phyloP scores from a whole-genome alignment of 2,888 invertebrate species.

The Zeuzera pyrina region DNA sequence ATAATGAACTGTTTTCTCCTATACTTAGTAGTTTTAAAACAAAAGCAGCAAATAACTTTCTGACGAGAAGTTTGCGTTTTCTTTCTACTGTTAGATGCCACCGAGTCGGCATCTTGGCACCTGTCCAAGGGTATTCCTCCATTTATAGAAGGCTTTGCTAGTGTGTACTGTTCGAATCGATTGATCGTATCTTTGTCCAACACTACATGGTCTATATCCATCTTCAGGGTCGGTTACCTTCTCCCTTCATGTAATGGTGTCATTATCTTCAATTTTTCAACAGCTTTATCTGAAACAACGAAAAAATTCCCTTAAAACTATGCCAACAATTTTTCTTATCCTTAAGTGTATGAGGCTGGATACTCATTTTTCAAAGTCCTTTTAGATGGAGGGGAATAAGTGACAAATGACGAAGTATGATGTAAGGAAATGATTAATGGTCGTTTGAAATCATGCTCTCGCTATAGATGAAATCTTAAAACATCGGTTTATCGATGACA shows the following conservation, averaged over 20 bases:
- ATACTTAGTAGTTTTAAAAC: constrained; percentile 70
- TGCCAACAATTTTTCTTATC: constrained; percentile 15
- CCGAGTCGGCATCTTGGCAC: constrained; percentile 68
- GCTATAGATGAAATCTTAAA: constrained; percentile 5
- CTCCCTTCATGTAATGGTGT: constrained; percentile 36
- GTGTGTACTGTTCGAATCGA: constrained; percentile 65
- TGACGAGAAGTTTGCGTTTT: constrained; percentile 60
- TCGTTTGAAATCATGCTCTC: constrained; percentile 13
- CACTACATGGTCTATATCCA: constrained; percentile 67
- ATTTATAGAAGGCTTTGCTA: constrained; percentile 63
- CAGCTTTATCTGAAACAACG: constrained; percentile 62
- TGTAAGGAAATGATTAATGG: constrained; percentile 48
- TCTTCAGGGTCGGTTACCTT: constrained; percentile 40
- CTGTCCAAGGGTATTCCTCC: constrained; percentile 68
- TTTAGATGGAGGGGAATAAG: constrained; percentile 37
- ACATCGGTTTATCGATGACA: constrained; percentile 1
- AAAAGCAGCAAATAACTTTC: constrained; percentile 70
- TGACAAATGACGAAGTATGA: constrained; percentile 59
- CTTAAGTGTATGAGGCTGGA: constrained; percentile 23
- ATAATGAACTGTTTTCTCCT: constrained; percentile 77
- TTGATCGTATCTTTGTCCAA: constrained; percentile 68
- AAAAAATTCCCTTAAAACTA: constrained; percentile 23
- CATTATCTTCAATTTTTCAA: too few species aligned
- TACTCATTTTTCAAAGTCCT: constrained; percentile 56
- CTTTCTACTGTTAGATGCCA: constrained; percentile 65